Conservation (phyloP, 2,888 invertebrate species). For the Dastarcus helophoroides region DNA sequence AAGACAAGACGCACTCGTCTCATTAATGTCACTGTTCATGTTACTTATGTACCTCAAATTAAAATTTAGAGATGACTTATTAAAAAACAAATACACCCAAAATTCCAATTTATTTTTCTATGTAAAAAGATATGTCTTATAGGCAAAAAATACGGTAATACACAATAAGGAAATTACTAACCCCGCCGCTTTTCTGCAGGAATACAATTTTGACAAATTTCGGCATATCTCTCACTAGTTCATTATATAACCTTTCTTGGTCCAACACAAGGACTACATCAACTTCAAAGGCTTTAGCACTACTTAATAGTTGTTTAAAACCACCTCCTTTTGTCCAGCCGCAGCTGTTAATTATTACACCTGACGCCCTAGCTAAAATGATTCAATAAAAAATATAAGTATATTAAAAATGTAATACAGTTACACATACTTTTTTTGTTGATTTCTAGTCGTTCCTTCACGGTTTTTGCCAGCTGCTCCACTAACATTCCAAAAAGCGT, state of each 20-base stretch:
- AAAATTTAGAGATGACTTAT: too few relatives aligned
- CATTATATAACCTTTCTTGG: slow-evolving; percentile 91
- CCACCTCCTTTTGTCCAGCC: slow-evolving; percentile 94
- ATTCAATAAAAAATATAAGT: slow-evolving; percentile 7
- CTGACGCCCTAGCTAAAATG: slow-evolving; percentile 63
- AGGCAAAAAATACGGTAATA: slow-evolving; percentile 6
- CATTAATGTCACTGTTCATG: too few relatives aligned
- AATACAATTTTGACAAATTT: slow-evolving; percentile 75
- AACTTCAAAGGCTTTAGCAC: slow-evolving; percentile 90
- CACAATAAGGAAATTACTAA: slow-evolving; percentile 36
- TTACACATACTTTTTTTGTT: slow-evolving; percentile 72
- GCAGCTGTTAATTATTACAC: slow-evolving; percentile 93
- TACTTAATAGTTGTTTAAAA: slow-evolving; percentile 74
- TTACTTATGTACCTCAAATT: too few relatives aligned
- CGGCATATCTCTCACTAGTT: slow-evolving; percentile 87
- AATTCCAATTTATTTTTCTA: slow-evolving; percentile 3
- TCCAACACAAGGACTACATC: slow-evolving; percentile 92
- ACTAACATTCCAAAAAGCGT: slow-evolving; percentile 77
- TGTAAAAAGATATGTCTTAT: slow-evolving; percentile 2
- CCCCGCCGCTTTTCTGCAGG: slow-evolving; percentile 81
- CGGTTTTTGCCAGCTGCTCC: slow-evolving; percentile 73
- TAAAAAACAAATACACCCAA: too few relatives aligned
- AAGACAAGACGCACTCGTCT: too few relatives aligned
- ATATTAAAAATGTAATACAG: slow-evolving; percentile 2
- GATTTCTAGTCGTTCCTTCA: slow-evolving; percentile 70